Evolutionary conservation across 2,113 vertebrate genomes (phyloP), one percentile per base, ranked within the genome.

Genomic region (Atractosteus spatula): DNA sequence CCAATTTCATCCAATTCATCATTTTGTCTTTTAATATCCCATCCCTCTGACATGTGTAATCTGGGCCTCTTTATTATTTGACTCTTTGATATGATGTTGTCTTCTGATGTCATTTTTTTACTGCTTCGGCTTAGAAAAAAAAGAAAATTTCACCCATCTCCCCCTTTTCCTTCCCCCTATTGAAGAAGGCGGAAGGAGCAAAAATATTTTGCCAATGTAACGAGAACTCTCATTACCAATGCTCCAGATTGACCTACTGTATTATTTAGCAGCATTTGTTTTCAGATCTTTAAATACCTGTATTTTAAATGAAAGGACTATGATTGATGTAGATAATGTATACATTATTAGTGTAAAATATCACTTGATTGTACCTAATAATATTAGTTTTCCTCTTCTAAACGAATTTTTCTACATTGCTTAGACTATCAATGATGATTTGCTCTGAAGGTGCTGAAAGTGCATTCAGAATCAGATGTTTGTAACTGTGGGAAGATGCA

Each of bases 1-100:
- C 74, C 89, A 89, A 93, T 93, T 93, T 91, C 62, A 68, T 89
- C 89, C 91, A 91, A 92, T 93, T 91, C 86, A 87, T 93, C 89
- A 92, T 86, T 81, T 79, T 78, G 74, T 78, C 74, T 85, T 85
- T 85, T 92, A 82, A 86, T 88, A 91, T 82, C 72, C 80, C 72
- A 68, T 68, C 77, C 79, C 81, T 77, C 77, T 88, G 89, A 88
- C 87, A 85, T 86, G 85, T 87, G 74, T 86, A 77, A 87, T 88
- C 76, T 74, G 66, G 71, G 84, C 82, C 85, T 81, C 74, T 84
- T 86, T 79, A 82, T 90, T 89, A 86, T 77, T 70, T 84, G 74
- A 80, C 86, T 83, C 63, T 79, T 77, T 84, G 77, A 85, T 85
- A 84, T 74, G 68, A 71, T 71, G 61, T 71, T 80, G 2, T 79